Percentiles rank a stretch among this genome's conserved stretches.
Conservation (phyloP, 2,113 vertebrate species). For the Asarcornis scutulata region DNA sequence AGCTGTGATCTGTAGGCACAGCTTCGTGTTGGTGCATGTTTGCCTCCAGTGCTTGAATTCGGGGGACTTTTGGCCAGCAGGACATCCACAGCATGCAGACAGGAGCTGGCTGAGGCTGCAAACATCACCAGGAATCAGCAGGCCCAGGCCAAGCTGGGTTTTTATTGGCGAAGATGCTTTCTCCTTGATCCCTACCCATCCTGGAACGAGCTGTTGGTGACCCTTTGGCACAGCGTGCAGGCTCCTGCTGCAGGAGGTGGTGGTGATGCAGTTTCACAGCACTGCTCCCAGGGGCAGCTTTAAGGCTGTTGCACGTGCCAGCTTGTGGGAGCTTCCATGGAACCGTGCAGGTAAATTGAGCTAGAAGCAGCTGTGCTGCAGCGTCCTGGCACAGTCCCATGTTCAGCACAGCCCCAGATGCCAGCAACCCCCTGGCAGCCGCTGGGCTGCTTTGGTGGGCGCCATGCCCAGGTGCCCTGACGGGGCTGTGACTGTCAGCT, state of each 20-base stretch:
- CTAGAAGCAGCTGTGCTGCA: background rate
- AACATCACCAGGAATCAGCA: background rate
- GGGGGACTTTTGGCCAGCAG: background rate
- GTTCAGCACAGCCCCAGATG: background rate
- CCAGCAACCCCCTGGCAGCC: background rate
- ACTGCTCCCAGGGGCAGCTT: background rate
- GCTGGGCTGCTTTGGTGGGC: background rate
- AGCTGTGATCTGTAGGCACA: background rate
- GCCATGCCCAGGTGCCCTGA: background rate
- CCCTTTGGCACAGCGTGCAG: background rate
- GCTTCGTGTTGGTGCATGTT: background rate
- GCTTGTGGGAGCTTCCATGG: background rate
- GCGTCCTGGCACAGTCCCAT: background rate
- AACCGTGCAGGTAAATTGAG: background rate
- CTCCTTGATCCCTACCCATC: background rate
- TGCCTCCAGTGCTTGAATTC: background rate
- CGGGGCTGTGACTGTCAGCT: background rate
- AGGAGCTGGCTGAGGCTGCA: background rate
- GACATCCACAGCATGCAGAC: background rate
- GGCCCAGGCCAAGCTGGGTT: background rate
- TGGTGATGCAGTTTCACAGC: background rate
- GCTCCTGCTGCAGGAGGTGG: fast-evolving
- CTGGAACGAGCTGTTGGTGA: background rate
- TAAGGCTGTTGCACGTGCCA: background rate
- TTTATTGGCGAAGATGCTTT: background rate